A percentile compares a stretch with the other conserved stretches of the same genome.
Evolutionary conservation across 2,113 vertebrate species (phyloP).

Genomic region (Pterocles orientalis): DNA sequence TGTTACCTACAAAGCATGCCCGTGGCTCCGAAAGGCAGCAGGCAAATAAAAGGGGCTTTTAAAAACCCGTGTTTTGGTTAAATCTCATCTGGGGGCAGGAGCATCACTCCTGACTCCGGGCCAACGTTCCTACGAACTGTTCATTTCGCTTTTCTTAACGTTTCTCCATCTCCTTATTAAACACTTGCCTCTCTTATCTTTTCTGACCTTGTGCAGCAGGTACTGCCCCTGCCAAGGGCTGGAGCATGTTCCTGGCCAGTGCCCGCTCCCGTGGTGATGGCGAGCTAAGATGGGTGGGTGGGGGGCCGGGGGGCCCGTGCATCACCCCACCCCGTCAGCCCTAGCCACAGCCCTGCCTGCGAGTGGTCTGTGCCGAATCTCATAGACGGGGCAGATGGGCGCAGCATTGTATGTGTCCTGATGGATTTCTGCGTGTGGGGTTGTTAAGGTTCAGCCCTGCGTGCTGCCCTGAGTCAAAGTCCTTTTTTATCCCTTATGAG

Average conservation of each 20-base stretch:
- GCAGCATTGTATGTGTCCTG: rapidly evolving
- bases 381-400: rapidly evolving
- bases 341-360: neutral
- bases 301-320: rapidly evolving
- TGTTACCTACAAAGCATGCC: neutral
- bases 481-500: neutral
- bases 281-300: rapidly evolving
- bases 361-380: neutral
- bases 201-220: neutral
- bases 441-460: neutral
- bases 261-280: rapidly evolving
- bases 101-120: rapidly evolving
- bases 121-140: rapidly evolving
- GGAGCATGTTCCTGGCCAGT: rapidly evolving
- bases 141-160: rapidly evolving
- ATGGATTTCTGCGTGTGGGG: neutral
- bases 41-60: neutral
- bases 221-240: rapidly evolving
- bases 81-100: neutral
- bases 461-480: neutral
- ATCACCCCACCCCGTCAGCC: neutral
- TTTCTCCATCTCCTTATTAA: neutral
- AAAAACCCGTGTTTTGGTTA: rapidly evolving
- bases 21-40: neutral
- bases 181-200: neutral